Percentiles rank a stretch among this genome's conserved stretches.
These are phyloP conservation scores for Temnopleurus reevesii DNA, from an alignment of 53 echinoderm and acorn worm genomes.

Conservation along the genomic window DNA sequence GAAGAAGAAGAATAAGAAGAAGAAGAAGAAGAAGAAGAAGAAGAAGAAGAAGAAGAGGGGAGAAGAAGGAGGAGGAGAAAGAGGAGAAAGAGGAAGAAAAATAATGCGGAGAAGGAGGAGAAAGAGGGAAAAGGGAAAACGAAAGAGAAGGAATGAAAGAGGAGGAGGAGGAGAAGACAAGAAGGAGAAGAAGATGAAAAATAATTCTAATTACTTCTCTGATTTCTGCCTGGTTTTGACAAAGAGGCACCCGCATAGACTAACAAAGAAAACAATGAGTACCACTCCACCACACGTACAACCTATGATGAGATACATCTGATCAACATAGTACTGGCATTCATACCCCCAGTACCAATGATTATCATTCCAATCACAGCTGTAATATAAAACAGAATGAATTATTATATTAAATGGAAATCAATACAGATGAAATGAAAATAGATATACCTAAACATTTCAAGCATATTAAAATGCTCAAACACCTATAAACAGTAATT, in stretches of 20 bases:
- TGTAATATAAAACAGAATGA: not conserved
- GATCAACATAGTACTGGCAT: not conserved
- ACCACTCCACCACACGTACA: constrained; percentile 51
- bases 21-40: not conserved
- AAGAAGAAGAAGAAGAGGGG: no score
- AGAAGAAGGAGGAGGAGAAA: no score
- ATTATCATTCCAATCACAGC: constrained; percentile 32
- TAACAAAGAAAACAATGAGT: not conserved
- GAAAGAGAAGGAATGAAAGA: not conserved
- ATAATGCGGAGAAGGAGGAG: not conserved
- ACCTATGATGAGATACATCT: constrained; percentile 34
- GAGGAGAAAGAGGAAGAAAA: not conserved
- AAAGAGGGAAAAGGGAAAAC: not conserved
- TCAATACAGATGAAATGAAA: no score
- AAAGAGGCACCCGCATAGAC: not conserved
- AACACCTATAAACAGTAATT: no score
- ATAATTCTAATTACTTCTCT: not conserved
- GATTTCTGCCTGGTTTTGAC: not conserved
- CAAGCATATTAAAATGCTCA: no score
- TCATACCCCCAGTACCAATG: constrained; percentile 45
- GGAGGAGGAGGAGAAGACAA: not conserved
- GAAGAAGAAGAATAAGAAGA: not conserved
- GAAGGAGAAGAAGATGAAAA: not conserved
- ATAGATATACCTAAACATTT: no score
- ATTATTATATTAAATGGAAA: not conserved